These are phyloP conservation scores for Lithophane socia DNA, from an alignment of 2,888 invertebrate genomes.

Conservation along the genomic window DNA sequence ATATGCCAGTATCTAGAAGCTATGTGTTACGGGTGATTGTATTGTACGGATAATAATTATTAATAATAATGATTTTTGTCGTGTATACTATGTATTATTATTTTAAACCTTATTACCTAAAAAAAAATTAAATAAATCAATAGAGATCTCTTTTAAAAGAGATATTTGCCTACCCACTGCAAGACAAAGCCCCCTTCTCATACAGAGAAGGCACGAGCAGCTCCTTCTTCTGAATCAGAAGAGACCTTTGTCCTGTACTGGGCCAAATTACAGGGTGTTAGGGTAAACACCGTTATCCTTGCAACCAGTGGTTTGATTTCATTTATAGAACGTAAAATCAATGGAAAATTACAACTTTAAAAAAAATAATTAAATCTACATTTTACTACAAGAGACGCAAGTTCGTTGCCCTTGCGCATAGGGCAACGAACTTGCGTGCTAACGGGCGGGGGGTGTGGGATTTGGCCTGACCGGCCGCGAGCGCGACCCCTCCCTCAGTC, in stretches of 20 bases:
- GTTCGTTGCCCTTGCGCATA: no score
- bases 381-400: no score
- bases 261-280: background rate
- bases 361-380: no score
- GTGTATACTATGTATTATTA: conserved; percentile 63
- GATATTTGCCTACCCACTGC: background rate
- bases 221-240: background rate
- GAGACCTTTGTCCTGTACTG: background rate
- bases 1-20: conserved; percentile 53
- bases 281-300: no score
- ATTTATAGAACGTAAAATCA: no score
- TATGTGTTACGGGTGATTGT: conserved; percentile 75
- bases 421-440: no score
- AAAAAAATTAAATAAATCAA: background rate
- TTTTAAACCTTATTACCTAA: background rate
- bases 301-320: no score
- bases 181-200: background rate
- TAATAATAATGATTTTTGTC: conserved; percentile 76
- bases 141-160: background rate
- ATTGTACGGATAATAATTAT: conserved; percentile 71
- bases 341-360: no score
- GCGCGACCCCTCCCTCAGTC: no score
- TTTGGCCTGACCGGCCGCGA: no score
- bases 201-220: background rate
- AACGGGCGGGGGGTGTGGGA: no score